Conservation (phyloP, 2,797 vertebrate species). For the Ctenosaura bakeri region DNA sequence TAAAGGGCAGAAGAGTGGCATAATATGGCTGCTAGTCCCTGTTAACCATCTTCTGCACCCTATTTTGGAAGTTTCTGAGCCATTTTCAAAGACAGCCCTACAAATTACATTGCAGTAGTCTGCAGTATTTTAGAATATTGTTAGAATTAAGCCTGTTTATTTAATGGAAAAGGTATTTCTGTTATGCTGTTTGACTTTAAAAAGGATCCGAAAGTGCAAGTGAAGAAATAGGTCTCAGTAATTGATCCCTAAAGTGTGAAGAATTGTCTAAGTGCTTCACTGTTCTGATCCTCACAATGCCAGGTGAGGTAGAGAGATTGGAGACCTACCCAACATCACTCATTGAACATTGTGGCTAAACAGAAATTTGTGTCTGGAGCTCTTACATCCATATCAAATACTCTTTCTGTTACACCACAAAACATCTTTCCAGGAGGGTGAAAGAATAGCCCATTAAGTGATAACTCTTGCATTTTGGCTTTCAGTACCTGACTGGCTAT, state of each 20-base stretch:
- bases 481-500: conserved; percentile 77
- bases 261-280: neutral
- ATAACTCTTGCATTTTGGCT: conserved; percentile 11
- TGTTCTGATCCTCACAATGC: neutral
- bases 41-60: neutral
- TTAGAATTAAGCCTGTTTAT: neutral
- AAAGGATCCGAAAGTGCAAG: neutral
- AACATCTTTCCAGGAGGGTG: neutral
- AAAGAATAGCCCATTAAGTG: neutral
- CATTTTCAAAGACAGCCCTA: neutral
- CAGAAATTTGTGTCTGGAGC: neutral
- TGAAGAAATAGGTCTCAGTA: neutral
- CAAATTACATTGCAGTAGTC: neutral
- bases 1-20: neutral
- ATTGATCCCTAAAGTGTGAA: neutral
- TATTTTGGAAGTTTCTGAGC: neutral
- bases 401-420: neutral
- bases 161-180: neutral
- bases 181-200: neutral
- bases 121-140: neutral
- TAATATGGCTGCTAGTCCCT: neutral
- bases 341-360: neutral
- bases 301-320: neutral
- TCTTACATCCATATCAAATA: neutral
- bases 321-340: neutral